Base-by-base conservation (phyloP, 2,797 vertebrate species). In the Hydrocynus forskahlii region DNA sequence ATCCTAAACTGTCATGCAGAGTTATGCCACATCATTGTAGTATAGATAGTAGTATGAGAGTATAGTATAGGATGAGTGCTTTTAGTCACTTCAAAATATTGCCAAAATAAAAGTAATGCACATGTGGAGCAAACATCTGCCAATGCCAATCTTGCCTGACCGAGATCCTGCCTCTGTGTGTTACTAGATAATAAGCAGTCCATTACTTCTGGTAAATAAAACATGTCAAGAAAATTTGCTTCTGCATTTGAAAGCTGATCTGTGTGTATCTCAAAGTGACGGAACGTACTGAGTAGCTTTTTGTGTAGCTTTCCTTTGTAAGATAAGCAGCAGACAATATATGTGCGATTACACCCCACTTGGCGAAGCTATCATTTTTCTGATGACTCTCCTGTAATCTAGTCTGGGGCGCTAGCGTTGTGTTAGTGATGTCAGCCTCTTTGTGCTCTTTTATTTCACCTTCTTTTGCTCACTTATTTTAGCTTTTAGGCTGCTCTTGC, bases 271-370 rank as follows among this genome's bases (percentile, higher is more conserved):
- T 23, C 59, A 23, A 9, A 8, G 57, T 21, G 9, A 10, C 59
- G 25, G 21, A 60, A 21, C 12, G 4, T 62, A 13, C 23, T 25
- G 23, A 62, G 1, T 23, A 29, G 2, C 60, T 6, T 62, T 19
- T 60, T 21, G 57, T 9, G 23, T 23, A 13, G 21, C 9, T 9
- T 23, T 23, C 5, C 2, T n/a, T 60, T 68, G n/a, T 71, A 45
- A 60, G 40, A 54, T 19, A 76, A 55, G 52, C 55, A 63, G 66
- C 57, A 71, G 35, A 64, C 69, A 87, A 29, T 29, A 79, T 85
- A 73, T 83, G 76, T 84, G 66, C 87, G 84, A 89, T 79, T 79
- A 63, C 87, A 90, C 79, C 38, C 17, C 19, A 40, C 54, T 68
- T 68, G 40, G 52, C 52, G 3, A 17, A 19, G 4, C 45, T 60